phyloP scores from a whole-genome alignment of 2,888 invertebrate genomes.

The Bombylius discolor region DNA sequence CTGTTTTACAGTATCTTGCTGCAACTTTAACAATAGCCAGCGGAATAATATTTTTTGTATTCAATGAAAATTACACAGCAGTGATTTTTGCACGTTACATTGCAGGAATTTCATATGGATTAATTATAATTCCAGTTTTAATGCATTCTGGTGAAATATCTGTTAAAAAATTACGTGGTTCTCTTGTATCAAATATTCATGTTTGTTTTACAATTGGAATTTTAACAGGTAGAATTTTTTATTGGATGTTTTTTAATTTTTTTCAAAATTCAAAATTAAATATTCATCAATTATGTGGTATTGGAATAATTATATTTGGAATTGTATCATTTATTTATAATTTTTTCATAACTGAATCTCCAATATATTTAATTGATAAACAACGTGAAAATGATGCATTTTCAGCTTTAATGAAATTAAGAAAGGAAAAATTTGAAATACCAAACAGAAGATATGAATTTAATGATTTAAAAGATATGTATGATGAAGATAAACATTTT shows the following conservation, averaged over 20 bases:
- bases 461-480: slow-evolving; percentile 7
- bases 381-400: slow-evolving; percentile 7
- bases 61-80: not conserved
- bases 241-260: not conserved
- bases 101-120: slow-evolving; percentile 6
- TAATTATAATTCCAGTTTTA: slow-evolving; percentile 4
- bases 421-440: slow-evolving; percentile 7
- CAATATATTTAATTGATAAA: slow-evolving; percentile 1
- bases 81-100: slow-evolving; percentile 5
- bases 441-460: slow-evolving; percentile 1
- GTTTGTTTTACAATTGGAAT: not conserved
- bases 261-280: not conserved
- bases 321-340: not conserved
- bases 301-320: slow-evolving; percentile 1
- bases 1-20: slow-evolving; percentile 1
- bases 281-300: not conserved
- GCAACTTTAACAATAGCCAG: not conserved
- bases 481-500: not conserved
- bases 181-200: slow-evolving; percentile 1
- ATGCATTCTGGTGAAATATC: slow-evolving; percentile 11
- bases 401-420: slow-evolving; percentile 1
- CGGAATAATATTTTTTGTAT: not conserved
- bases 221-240: not conserved
- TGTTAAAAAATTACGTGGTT: slow-evolving; percentile 5
- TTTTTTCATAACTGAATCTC: slow-evolving; percentile 9